Percentiles rank a stretch among this genome's conserved stretches.
These are phyloP conservation scores for Volucella inflata DNA, from an alignment of 2,888 invertebrate species.

Conservation along the genomic window DNA sequence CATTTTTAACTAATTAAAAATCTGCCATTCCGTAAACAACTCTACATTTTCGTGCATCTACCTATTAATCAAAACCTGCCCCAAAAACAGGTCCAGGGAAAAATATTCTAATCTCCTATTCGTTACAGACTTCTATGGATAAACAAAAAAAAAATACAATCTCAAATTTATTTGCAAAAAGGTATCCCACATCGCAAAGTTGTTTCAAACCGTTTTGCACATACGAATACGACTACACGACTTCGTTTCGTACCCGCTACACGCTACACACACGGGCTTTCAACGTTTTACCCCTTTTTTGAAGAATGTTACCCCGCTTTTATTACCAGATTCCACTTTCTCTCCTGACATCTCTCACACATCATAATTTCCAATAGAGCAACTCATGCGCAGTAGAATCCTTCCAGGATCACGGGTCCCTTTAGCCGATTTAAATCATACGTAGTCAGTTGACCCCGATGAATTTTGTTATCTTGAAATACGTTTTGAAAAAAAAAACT, in stretches of 20 bases:
- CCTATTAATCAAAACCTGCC: neutral
- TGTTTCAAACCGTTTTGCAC: constrained; percentile 46
- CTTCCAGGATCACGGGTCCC: constrained; percentile 65
- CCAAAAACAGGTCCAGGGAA: neutral
- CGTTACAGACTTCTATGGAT: neutral
- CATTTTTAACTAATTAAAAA: too few species aligned
- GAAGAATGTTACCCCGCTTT: constrained; percentile 38
- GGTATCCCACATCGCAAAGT: constrained; percentile 43
- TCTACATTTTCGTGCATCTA: neutral
- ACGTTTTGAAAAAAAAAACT: constrained; percentile 5
- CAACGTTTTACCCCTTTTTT: constrained; percentile 18
- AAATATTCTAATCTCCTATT: neutral
- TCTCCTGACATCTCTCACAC: constrained; percentile 37
- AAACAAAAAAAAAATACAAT: neutral
- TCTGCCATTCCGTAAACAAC: neutral
- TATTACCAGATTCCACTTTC: constrained; percentile 55
- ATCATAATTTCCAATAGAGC: constrained; percentile 53
- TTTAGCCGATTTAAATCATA: constrained; percentile 59
- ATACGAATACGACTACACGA: constrained; percentile 47
- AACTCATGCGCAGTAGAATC: constrained; percentile 54
- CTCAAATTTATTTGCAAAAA: constrained; percentile 13
- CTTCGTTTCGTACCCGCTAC: neutral
- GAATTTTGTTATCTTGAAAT: constrained; percentile 35
- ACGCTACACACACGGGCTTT: constrained; percentile 56
- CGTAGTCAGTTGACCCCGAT: constrained; percentile 69